phyloP scores from a whole-genome alignment of 2,113 vertebrate genomes.

The Murina feae region DNA sequence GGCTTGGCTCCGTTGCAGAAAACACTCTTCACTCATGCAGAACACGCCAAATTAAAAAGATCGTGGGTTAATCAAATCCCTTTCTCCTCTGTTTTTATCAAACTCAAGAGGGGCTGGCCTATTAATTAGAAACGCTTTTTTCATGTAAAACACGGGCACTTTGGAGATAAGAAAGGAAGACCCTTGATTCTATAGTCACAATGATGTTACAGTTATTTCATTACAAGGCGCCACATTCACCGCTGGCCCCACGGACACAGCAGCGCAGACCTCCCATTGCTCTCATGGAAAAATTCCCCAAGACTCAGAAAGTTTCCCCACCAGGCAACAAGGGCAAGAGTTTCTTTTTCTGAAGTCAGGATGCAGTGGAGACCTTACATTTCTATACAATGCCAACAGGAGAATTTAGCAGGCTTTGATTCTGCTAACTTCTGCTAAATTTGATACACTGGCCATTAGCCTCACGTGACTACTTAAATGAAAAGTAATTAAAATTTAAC shows the following conservation, averaged over 20 bases:
- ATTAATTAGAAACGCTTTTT: conserved; percentile 80
- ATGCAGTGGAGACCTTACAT: neutral
- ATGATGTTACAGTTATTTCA: conserved; percentile 49
- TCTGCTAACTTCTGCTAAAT: neutral
- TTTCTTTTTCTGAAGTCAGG: neutral
- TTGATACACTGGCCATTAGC: neutral
- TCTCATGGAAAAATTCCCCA: neutral
- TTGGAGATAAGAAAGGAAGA: conserved; percentile 74
- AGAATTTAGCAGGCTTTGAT: neutral
- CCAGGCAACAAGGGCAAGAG: neutral
- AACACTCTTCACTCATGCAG: conserved; percentile 69
- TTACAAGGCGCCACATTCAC: conserved; percentile 30
- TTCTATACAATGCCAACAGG: neutral
- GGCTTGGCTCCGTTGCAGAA: conserved; percentile 44
- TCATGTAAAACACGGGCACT: conserved; percentile 78
- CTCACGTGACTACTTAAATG: neutral
- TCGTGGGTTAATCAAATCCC: conserved; percentile 76
- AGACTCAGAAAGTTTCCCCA: neutral
- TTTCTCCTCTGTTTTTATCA: conserved; percentile 76
- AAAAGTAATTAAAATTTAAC: conserved; percentile 25
- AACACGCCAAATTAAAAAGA: conserved; percentile 73
- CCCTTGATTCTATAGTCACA: conserved; percentile 58
- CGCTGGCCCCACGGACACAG: neutral
- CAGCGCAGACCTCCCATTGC: neutral
- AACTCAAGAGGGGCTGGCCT: conserved; percentile 73